Evolutionary conservation across 2,113 vertebrate species (phyloP), one percentile per base, ranked within the genome.

Genomic region (Pygoscelis antarcticus): DNA sequence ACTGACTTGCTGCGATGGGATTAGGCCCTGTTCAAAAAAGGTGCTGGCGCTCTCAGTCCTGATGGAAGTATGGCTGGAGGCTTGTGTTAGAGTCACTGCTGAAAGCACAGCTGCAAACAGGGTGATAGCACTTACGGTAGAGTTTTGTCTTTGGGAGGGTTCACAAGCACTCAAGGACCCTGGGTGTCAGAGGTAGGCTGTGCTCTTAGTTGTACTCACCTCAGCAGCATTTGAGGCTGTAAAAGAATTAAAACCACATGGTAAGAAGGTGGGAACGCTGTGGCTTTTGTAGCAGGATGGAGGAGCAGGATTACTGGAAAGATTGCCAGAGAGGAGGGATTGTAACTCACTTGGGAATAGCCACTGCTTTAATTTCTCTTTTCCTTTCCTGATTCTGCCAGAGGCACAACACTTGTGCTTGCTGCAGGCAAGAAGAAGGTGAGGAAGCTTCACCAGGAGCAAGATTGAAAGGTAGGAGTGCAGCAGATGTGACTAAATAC

Each of bases 351-450:
- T 49, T 55, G n/a, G 26, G 44, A 90, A 49, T 7, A 81, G 55
- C 40, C 20, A 8, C 9, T 2, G 3, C 29, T 84, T 79, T 79
- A 21, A 64, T 47, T 58, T 85, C 51, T 90, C 25, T 26, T 83
- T 72, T 84, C 23, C 8, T 27, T 85, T 92, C 22, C 44, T 60
- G 34, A 65, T 72, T 69, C 69, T 87, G 83, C 64, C 14, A 6
- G 54, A 81, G 77, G 40, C 54, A 65, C 6, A 20, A 20, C 29
- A 20, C 10, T 16, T 5, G 4, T 18, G 27, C 22, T 69, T 54
- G 16, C 61, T 61, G 61, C 0, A 0, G 5, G 16, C 0, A 0
- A 87, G 0, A 0, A 62, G 29, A 46, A 72, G 46, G 54, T 40
- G 51, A 84, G 34, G 36, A 74, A 21, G 16, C 82, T 88, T 85